Evolutionary conservation across 2,113 vertebrate genomes (phyloP).

Genomic region (Calyptomena viridis): DNA sequence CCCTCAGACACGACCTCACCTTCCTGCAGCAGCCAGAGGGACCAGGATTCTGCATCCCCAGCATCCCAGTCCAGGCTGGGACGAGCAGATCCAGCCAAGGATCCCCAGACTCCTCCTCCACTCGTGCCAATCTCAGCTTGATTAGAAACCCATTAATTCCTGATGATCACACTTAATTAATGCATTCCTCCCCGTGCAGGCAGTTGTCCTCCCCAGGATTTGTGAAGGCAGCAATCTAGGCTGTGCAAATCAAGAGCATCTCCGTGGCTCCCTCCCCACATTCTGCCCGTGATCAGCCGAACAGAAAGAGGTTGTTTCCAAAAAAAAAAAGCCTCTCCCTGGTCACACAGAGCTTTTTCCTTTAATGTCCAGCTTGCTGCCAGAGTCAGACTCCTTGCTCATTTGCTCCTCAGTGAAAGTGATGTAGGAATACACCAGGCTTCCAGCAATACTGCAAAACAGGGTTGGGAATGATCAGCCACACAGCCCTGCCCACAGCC

Average conservation of each 20-base stretch:
- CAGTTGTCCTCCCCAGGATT: background rate
- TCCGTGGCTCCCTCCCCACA: background rate
- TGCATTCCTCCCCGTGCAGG: background rate
- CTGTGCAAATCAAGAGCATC: conserved; percentile 32
- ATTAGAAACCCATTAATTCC: conserved; percentile 46
- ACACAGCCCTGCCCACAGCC: too few species aligned
- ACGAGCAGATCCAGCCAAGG: background rate
- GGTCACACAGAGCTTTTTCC: conserved; percentile 80
- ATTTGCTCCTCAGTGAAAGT: conserved; percentile 89
- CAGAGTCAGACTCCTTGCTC: conserved; percentile 77
- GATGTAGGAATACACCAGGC: conserved; percentile 95
- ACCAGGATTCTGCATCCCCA: background rate
- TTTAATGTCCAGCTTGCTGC: conserved; percentile 76
- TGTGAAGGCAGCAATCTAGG: conserved; percentile 51
- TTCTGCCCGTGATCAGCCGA: background rate
- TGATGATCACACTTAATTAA: background rate
- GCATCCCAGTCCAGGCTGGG: background rate
- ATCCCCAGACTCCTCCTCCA: background rate
- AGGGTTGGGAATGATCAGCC: rapidly evolving
- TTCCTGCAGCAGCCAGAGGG: background rate
- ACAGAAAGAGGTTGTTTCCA: background rate
- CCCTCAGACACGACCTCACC: rapidly evolving
- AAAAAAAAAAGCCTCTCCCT: background rate
- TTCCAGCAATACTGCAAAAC: conserved; percentile 87
- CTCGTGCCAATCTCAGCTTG: background rate